Evolutionary conservation across 2,113 vertebrate species (phyloP).

Genomic region (Syngnathus floridae): DNA sequence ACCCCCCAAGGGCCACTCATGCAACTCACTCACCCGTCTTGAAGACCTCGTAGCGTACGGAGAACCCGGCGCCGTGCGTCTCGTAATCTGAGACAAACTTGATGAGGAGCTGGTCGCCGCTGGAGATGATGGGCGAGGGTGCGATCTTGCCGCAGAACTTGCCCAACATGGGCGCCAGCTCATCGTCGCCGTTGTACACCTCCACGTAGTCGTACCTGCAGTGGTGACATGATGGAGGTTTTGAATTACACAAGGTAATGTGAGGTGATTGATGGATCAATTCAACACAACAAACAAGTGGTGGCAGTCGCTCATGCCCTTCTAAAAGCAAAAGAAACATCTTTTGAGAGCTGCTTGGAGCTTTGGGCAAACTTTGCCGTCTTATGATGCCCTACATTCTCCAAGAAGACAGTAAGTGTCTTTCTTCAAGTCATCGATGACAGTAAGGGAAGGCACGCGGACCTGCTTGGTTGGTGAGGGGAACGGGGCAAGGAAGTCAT

Average conservation of each 20-base stretch:
- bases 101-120: constrained; percentile 86
- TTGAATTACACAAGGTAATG: too few species aligned
- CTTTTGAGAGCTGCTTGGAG: neutral
- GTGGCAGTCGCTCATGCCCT: too few species aligned
- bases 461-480: neutral
- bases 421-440: neutral
- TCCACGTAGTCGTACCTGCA: constrained; percentile 96
- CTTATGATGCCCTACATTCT: neutral
- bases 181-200: constrained; percentile 86
- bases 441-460: neutral
- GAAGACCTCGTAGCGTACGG: constrained; percentile 96
- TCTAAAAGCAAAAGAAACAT: neutral
- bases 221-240: neutral
- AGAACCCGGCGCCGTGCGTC: constrained; percentile 96
- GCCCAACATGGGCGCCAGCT: constrained; percentile 75
- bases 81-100: constrained; percentile 98
- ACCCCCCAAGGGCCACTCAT: constrained; percentile 4
- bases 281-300: neutral
- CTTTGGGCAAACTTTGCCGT: neutral
- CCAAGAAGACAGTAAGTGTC: neutral
- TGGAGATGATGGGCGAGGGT: constrained; percentile 86
- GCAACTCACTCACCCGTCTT: constrained; percentile 77
- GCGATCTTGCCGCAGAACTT: constrained; percentile 98
- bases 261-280: neutral
- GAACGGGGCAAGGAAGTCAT: neutral